Percentiles rank a stretch among this genome's conserved stretches.
These are phyloP conservation scores for Homalodisca vitripennis DNA, from an alignment of 1,140 invertebrate species.

Conservation along the genomic window DNA sequence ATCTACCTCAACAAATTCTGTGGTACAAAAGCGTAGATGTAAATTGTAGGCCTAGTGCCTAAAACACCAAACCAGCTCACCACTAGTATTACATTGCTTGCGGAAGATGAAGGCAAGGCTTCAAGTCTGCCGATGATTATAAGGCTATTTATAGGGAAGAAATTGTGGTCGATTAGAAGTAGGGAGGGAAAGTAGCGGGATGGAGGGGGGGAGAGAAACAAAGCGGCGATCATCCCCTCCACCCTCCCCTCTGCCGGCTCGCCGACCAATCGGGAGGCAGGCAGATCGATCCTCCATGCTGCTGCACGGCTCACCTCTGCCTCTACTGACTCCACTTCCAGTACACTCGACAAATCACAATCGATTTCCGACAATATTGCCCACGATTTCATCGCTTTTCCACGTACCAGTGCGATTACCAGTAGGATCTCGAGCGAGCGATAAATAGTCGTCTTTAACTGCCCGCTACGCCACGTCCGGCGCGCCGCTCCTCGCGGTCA, in stretches of 20 bases:
- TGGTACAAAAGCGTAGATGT: no score
- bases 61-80: no score
- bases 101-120: neutral
- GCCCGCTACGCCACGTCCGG: neutral
- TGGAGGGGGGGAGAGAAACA: slow-evolving; percentile 11
- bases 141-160: slow-evolving; percentile 28
- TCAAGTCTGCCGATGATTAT: slow-evolving; percentile 14
- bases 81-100: no score
- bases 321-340: no score
- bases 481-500: no score
- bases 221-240: slow-evolving; percentile 3
- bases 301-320: no score
- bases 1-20: no score
- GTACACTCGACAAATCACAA: slow-evolving; percentile 18
- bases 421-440: neutral
- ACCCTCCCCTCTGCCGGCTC: neutral
- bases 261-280: neutral
- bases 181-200: neutral
- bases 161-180: slow-evolving; percentile 28
- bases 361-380: slow-evolving; percentile 12
- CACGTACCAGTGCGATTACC: neutral
- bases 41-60: no score
- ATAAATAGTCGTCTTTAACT: neutral
- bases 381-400: slow-evolving; percentile 8
- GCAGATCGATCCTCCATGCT: slow-evolving; percentile 2